These are phyloP conservation scores for Babyrousa celebensis DNA, from an alignment of 2,797 vertebrate genomes.

Conservation along the genomic window DNA sequence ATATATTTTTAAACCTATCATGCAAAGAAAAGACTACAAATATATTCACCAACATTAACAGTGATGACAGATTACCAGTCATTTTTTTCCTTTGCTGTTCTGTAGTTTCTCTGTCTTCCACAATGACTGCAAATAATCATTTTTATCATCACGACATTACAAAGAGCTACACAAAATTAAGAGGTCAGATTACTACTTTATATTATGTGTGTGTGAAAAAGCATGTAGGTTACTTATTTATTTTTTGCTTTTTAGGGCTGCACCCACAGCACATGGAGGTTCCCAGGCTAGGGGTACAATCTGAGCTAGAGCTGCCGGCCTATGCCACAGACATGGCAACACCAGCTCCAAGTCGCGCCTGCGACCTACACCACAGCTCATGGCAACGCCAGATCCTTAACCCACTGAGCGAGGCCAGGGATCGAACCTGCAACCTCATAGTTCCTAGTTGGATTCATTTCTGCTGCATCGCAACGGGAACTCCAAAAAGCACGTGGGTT, in stretches of 20 bases:
- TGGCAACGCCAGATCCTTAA: too few species aligned
- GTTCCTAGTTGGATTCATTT: too few species aligned
- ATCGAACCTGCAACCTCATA: too few species aligned
- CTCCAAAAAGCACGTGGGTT: background rate
- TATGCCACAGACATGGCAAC: too few species aligned
- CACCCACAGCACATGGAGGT: too few species aligned
- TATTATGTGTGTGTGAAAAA: background rate
- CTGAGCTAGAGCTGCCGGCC: too few species aligned
- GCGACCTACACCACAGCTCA: background rate
- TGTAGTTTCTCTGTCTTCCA: constrained; percentile 17
- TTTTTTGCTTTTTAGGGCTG: too few species aligned
- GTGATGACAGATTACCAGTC: background rate
- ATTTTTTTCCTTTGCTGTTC: constrained; percentile 20
- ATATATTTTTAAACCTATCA: background rate
- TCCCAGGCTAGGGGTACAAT: too few species aligned
- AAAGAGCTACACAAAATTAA: constrained; percentile 5
- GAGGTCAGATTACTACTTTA: background rate
- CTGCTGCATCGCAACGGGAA: too few species aligned
- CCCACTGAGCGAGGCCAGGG: too few species aligned
- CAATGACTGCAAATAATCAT: background rate
- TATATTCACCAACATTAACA: background rate
- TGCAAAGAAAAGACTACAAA: constrained; percentile 12
- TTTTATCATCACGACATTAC: constrained; percentile 41
- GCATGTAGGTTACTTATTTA: too few species aligned
- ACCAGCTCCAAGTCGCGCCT: too few species aligned